These are phyloP conservation scores for Rhagonycha fulva DNA, from an alignment of 2,888 invertebrate genomes.

Conservation along the genomic window DNA sequence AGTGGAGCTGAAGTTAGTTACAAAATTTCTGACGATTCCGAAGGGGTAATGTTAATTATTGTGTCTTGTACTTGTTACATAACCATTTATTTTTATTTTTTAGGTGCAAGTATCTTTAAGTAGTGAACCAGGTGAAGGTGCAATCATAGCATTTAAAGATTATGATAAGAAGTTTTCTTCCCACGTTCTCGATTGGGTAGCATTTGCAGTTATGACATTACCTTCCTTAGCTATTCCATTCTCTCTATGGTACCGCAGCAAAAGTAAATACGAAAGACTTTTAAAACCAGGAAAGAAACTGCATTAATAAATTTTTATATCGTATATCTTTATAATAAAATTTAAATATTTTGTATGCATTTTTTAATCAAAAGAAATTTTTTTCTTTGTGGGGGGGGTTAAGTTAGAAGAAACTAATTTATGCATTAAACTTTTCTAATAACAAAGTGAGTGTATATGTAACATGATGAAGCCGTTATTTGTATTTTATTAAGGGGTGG, in stretches of 20 bases:
- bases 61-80: not conserved
- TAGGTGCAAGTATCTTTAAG: slow-evolving; percentile 73
- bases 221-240: slow-evolving; percentile 94
- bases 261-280: slow-evolving; percentile 89
- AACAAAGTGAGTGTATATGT: no score
- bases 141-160: slow-evolving; percentile 88
- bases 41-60: slow-evolving; percentile 60
- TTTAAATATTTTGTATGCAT: not conserved
- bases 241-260: slow-evolving; percentile 92
- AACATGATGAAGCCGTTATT: no score
- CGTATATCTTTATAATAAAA: not conserved
- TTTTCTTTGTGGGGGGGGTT: no score
- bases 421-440: no score
- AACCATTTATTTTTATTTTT: slow-evolving; percentile 42
- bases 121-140: slow-evolving; percentile 95
- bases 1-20: slow-evolving; percentile 93
- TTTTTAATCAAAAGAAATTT: not conserved
- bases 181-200: slow-evolving; percentile 95
- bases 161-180: slow-evolving; percentile 97
- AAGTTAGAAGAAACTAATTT: no score
- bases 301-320: slow-evolving; percentile 48
- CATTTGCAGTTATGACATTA: slow-evolving; percentile 95
- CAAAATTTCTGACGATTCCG: slow-evolving; percentile 80
- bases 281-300: slow-evolving; percentile 71
- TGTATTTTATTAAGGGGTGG: no score